Evolutionary conservation across 2,113 vertebrate genomes (phyloP).

Genomic region (Sialia sialis): DNA sequence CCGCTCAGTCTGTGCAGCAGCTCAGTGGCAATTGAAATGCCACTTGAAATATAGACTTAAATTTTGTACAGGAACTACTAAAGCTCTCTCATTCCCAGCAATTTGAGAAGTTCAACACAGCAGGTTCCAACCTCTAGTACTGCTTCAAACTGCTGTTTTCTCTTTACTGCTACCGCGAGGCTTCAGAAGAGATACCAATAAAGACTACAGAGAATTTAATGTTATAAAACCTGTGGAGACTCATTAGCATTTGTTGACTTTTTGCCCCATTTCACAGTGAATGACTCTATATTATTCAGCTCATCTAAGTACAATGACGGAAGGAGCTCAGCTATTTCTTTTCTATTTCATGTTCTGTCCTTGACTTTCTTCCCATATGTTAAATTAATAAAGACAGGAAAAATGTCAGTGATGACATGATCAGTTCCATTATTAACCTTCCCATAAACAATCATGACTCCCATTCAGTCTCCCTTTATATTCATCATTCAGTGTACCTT

Average conservation of each 20-base stretch:
- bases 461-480: background rate
- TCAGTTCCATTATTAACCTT: background rate
- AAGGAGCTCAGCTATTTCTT: background rate
- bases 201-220: background rate
- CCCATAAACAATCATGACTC: background rate
- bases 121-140: background rate
- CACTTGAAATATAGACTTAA: background rate
- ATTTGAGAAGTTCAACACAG: background rate
- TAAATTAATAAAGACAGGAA: background rate
- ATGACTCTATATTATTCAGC: background rate
- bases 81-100: background rate
- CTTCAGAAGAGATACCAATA: background rate
- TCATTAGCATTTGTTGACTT: background rate
- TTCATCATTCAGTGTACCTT: background rate
- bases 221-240: background rate
- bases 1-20: background rate
- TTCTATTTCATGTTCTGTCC: background rate
- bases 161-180: background rate
- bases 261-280: background rate
- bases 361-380: background rate
- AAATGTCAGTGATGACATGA: background rate
- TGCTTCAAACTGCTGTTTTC: background rate
- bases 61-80: background rate
- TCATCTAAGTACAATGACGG: background rate
- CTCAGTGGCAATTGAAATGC: background rate